Evolutionary conservation across 2,888 invertebrate species (phyloP), one percentile per base, ranked within the genome.

Genomic region (Atrina japonica): DNA sequence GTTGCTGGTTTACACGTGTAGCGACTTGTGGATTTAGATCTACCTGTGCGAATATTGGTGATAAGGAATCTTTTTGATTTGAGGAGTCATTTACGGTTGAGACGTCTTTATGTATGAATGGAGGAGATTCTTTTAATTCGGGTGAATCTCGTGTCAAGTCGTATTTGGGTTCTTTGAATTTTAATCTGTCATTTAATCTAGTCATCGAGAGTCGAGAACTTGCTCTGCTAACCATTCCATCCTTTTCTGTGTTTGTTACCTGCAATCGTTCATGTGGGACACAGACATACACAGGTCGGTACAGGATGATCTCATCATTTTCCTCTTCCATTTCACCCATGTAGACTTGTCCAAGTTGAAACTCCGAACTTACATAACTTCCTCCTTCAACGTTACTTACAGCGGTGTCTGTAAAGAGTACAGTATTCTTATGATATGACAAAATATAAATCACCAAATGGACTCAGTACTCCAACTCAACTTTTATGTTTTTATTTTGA

Each of bases 341-440:
- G 87, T 95, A 95, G 3, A 95, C 95, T 90, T 95, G 94, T 1
- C 95, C 95, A 59, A 95, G 90, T 64, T 95, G 93, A 88, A 95
- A 95, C 90, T 95, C 95, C 0, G 95, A 94, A 23, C 94, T 94
- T 55, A 94, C 93, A 91, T 95, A 95, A 90, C 94, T 93, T 0
- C 95, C 95, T 14, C 95, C 95, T 89, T 95, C 95, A 0, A 95
- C 94, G 81, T 94, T 94, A 55, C 94, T 93, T 68, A 93, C 93
- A 29, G 94, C 94, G 70, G 93, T 93, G 86, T 94, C 95, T 95
- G 88, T 3, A 90, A 87, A 65, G 35, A 35, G 23, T n/a, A n/a
- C n/a, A n/a, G n/a, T n/a, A n/a, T n/a, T n/a, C n/a, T n/a, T n/a
- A n/a, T n/a, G n/a, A n/a, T n/a, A n/a, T n/a, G n/a, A n/a, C n/a